Evolutionary conservation across 2,888 invertebrate genomes (phyloP).

Genomic region (Timema cristinae): DNA sequence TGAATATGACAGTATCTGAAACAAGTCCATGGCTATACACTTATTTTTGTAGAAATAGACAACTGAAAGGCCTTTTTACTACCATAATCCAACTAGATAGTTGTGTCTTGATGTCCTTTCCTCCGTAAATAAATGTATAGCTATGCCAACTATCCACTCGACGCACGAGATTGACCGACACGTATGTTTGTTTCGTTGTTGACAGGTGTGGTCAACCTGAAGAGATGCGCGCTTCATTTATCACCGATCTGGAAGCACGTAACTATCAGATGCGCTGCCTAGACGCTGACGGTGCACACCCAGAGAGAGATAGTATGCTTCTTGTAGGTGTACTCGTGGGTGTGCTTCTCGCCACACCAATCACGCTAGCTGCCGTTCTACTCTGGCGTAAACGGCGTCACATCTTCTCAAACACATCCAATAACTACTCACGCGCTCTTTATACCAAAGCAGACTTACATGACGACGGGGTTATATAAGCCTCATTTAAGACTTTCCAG

Average conservation of each 20-base stretch:
- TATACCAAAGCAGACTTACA: constrained; percentile 58
- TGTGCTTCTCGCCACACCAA: constrained; percentile 62
- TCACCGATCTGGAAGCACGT: constrained; percentile 54
- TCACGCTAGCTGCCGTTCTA: constrained; percentile 56
- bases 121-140: no score
- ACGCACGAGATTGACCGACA: no score
- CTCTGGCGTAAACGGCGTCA: constrained; percentile 55
- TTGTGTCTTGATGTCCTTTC: no score
- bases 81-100: no score
- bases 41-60: no score
- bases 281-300: constrained; percentile 59
- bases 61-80: no score
- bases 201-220: constrained; percentile 61
- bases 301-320: constrained; percentile 64
- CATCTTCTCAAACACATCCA: constrained; percentile 41
- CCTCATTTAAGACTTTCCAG: no score
- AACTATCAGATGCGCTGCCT: constrained; percentile 61
- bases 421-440: constrained; percentile 62
- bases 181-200: no score
- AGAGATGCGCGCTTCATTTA: constrained; percentile 57
- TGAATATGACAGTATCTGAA: no score
- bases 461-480: neutral
- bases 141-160: no score
- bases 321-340: constrained; percentile 65
- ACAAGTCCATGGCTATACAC: no score